Evolutionary conservation across 2,888 invertebrate species (phyloP).

Genomic region (Spilarctia lutea): DNA sequence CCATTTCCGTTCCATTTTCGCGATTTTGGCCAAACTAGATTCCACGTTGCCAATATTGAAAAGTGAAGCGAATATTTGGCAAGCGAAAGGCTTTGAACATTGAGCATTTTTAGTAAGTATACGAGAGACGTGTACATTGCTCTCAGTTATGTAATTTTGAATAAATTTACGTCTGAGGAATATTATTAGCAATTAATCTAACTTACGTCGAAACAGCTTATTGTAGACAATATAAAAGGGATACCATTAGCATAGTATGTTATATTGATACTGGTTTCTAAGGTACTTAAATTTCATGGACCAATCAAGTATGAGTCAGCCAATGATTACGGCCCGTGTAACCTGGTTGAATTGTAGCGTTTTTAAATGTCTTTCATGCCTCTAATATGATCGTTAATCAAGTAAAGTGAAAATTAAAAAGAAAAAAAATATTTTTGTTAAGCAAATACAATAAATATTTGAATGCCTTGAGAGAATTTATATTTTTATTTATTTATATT

Average conservation of each 20-base stretch:
- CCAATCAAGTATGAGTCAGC: not conserved
- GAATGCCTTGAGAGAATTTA: too few species aligned
- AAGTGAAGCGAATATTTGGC: conserved; percentile 66
- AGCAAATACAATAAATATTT: too few species aligned
- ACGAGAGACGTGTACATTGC: conserved; percentile 30
- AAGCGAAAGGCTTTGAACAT: conserved; percentile 57
- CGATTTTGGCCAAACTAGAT: conserved; percentile 71
- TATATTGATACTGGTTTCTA: not conserved
- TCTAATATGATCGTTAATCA: too few species aligned
- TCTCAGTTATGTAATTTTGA: conserved; percentile 25
- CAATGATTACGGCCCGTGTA: too few species aligned
- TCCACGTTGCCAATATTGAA: conserved; percentile 69
- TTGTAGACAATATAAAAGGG: not conserved
- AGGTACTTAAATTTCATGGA: not conserved
- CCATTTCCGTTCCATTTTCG: conserved; percentile 72
- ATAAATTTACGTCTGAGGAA: not conserved
- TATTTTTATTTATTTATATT: too few species aligned
- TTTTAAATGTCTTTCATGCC: too few species aligned
- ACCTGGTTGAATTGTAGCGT: too few species aligned
- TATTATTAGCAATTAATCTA: not conserved
- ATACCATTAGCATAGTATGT: not conserved
- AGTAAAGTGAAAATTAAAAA: too few species aligned
- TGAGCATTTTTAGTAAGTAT: conserved; percentile 55
- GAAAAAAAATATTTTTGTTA: too few species aligned
- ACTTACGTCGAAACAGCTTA: not conserved